Evolutionary conservation across 2,113 vertebrate species (phyloP).

Genomic region (Vireo altiloquus): DNA sequence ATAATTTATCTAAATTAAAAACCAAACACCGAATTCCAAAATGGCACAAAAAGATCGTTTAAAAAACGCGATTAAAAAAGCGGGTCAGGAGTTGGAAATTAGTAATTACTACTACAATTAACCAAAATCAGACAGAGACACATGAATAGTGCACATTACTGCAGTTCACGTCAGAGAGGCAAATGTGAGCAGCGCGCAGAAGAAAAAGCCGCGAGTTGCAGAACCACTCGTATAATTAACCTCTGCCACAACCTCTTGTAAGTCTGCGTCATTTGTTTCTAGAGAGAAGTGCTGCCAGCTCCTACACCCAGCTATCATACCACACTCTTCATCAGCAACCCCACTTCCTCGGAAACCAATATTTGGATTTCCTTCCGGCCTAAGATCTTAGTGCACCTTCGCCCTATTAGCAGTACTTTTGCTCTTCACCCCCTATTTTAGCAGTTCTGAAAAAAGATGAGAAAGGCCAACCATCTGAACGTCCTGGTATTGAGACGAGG

Average conservation of each 20-base stretch:
- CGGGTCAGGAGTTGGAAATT: slow-evolving; percentile 41
- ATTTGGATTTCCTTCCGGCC: not conserved
- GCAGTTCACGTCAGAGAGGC: slow-evolving; percentile 49
- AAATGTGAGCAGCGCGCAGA: not conserved
- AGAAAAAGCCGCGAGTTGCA: slow-evolving; percentile 7
- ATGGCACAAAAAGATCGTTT: slow-evolving; percentile 26
- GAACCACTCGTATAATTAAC: slow-evolving; percentile 31
- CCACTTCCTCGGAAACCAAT: not conserved
- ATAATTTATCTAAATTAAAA: slow-evolving; percentile 67
- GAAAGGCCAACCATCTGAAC: slow-evolving; percentile 50
- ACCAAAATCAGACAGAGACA: slow-evolving; percentile 49
- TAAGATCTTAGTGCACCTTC: not conserved
- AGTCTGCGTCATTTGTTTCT: not conserved
- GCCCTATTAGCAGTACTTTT: not conserved
- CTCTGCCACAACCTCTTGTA: slow-evolving; percentile 35
- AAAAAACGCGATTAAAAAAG: slow-evolving; percentile 46
- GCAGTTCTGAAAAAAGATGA: slow-evolving; percentile 7
- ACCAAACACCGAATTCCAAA: slow-evolving; percentile 50
- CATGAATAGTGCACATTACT: slow-evolving; percentile 35
- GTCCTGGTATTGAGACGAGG: slow-evolving; percentile 26
- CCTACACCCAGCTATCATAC: not conserved
- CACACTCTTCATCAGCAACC: not conserved
- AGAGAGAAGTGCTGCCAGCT: not conserved
- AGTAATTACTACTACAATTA: slow-evolving; percentile 67
- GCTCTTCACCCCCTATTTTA: slow-evolving; percentile 23